phyloP scores from a whole-genome alignment of 2,797 vertebrate genomes.

The Megalops cyprinoides region DNA sequence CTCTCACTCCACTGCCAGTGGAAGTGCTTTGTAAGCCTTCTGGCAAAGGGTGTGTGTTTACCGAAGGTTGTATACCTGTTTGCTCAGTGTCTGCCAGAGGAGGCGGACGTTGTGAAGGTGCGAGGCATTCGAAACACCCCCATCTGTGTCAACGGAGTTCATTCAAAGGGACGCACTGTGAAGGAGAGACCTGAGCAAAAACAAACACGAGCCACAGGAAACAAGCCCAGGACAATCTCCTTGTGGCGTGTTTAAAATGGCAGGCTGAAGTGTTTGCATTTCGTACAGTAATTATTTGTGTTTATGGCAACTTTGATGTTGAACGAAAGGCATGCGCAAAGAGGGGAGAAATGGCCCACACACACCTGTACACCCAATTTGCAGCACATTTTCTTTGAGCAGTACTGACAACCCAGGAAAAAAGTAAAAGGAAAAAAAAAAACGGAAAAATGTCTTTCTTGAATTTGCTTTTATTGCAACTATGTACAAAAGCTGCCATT shows the following conservation, averaged over 20 bases:
- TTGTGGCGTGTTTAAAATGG: not conserved
- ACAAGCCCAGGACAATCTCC: slow-evolving; percentile 3
- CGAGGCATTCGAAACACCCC: slow-evolving; percentile 18
- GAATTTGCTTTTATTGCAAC: not conserved
- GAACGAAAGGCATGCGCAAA: not conserved
- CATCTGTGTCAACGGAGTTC: slow-evolving; percentile 28
- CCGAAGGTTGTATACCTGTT: slow-evolving; percentile 25
- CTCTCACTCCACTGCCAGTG: slow-evolving; percentile 34
- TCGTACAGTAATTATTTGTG: slow-evolving; percentile 8
- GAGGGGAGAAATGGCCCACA: not conserved
- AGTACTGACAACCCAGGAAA: not conserved
- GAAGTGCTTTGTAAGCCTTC: slow-evolving; percentile 24
- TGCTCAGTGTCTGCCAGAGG: slow-evolving; percentile 23
- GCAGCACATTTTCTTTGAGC: slow-evolving; percentile 6
- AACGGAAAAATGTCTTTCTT: not conserved
- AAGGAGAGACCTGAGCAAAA: not conserved
- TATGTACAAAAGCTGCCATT: not conserved
- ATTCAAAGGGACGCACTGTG: slow-evolving; percentile 10
- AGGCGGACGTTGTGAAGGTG: slow-evolving; percentile 18
- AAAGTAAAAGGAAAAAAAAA: not conserved
- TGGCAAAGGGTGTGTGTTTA: slow-evolving; percentile 26
- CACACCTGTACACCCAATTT: slow-evolving; percentile 9
- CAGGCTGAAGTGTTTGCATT: slow-evolving; percentile 18
- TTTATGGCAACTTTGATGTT: slow-evolving; percentile 20
- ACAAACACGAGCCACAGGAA: slow-evolving; percentile 4